phyloP scores from a whole-genome alignment of 35 echinoderm and acorn worm species.

The Apostichopus parvimensis region DNA sequence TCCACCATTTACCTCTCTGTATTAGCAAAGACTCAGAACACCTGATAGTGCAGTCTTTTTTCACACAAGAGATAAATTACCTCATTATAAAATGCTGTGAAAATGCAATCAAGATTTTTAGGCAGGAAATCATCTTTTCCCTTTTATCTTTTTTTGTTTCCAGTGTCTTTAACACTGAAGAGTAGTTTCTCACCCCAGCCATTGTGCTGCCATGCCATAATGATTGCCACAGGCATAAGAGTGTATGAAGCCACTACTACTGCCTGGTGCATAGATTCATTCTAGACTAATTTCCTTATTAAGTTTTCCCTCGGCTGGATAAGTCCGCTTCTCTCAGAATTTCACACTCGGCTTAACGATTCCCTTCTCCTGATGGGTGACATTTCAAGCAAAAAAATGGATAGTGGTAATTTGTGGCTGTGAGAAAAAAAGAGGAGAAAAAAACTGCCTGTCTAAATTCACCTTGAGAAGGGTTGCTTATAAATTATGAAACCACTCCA shows the following conservation, averaged over 20 bases:
- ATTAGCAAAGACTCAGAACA: neutral
- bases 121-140: neutral
- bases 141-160: neutral
- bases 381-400: neutral
- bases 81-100: constrained; percentile 33
- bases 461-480: too few relatives aligned
- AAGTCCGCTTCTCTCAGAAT: neutral
- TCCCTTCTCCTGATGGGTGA: neutral
- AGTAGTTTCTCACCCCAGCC: neutral
- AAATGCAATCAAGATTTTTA: constrained; percentile 12
- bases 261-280: neutral
- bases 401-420: neutral
- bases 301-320: constrained; percentile 3
- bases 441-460: neutral
- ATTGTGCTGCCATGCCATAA: neutral
- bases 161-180: neutral
- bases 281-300: constrained; percentile 28
- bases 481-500: too few relatives aligned
- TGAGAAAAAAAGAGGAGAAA: neutral
- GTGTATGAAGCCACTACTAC: neutral
- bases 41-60: neutral
- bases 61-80: neutral
- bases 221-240: neutral
- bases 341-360: neutral
- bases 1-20: neutral